A percentile compares a stretch with the other conserved stretches of the same genome.
These are phyloP conservation scores for Lerema accius DNA, from an alignment of 1,140 invertebrate genomes.

Conservation along the genomic window DNA sequence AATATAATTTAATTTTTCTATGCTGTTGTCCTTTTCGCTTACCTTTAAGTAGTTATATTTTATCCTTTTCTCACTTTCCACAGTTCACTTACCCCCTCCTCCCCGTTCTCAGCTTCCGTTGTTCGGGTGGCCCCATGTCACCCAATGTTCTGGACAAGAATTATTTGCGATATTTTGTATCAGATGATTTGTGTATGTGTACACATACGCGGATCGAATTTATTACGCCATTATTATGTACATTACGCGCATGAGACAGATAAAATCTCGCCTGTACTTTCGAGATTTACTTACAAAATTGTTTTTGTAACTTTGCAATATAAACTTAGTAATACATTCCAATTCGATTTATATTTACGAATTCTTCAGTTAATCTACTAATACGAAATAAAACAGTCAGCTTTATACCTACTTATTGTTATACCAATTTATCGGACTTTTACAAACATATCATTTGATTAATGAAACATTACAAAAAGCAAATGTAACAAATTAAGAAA, in stretches of 20 bases:
- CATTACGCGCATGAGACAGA: constrained; percentile 37
- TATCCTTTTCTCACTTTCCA: constrained; percentile 62
- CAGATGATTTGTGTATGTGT: constrained; percentile 72
- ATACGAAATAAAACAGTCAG: too few species aligned
- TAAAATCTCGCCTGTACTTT: constrained; percentile 16
- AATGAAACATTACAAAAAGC: too few species aligned
- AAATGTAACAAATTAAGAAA: too few species aligned
- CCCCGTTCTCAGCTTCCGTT: constrained; percentile 61
- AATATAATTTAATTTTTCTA: constrained; percentile 84
- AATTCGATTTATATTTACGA: too few species aligned
- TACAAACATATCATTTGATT: too few species aligned
- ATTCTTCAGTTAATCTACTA: too few species aligned
- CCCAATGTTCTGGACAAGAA: constrained; percentile 71
- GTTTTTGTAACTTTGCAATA: too few species aligned
- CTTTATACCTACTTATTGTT: too few species aligned
- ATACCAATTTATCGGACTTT: too few species aligned
- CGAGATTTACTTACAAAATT: constrained; percentile 10
- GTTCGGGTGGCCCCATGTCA: constrained; percentile 66
- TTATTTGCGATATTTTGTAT: constrained; percentile 76
- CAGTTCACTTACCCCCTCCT: constrained; percentile 54
- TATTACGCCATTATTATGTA: constrained; percentile 50
- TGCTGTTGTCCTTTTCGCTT: constrained; percentile 53
- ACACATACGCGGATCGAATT: constrained; percentile 55
- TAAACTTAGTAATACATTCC: too few species aligned
- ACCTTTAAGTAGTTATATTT: constrained; percentile 25